Evolutionary conservation across 1,140 invertebrate genomes (phyloP).

Genomic region (Euura lappo): DNA sequence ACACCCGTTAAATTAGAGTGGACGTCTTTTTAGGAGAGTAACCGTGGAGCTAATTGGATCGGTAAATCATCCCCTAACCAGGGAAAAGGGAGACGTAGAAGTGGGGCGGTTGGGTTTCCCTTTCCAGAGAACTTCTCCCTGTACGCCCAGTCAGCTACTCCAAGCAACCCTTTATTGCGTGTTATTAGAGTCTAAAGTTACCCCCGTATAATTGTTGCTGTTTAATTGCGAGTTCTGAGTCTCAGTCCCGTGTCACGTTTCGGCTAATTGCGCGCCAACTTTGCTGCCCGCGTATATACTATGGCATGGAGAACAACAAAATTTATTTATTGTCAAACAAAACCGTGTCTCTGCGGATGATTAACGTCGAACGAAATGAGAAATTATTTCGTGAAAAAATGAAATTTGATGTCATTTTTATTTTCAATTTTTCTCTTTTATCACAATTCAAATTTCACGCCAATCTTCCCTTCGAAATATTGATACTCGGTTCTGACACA

Average conservation of each 20-base stretch:
- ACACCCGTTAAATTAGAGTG: slow-evolving; percentile 61
- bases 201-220: slow-evolving; percentile 63
- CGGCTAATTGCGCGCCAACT: slow-evolving; percentile 33
- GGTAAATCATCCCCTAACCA: slow-evolving; percentile 62
- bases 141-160: slow-evolving; percentile 45
- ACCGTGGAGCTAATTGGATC: slow-evolving; percentile 59
- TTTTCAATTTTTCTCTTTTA: background rate
- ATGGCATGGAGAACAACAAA: background rate
- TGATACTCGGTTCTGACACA: slow-evolving; percentile 2
- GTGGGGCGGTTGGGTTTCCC: slow-evolving; percentile 34
- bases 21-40: slow-evolving; percentile 57
- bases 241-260: slow-evolving; percentile 48
- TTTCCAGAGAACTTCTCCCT: slow-evolving; percentile 25
- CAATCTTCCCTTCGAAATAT: background rate
- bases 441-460: background rate
- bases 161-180: slow-evolving; percentile 61
- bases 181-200: slow-evolving; percentile 65
- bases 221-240: slow-evolving; percentile 63
- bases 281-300: background rate
- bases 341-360: no score
- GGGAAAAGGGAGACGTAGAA: slow-evolving; percentile 25
- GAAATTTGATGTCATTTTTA: no score
- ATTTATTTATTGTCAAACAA: no score
- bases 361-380: no score
- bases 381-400: no score